These are phyloP conservation scores for Alsophila aescularia DNA, from an alignment of 2,888 invertebrate species.

Conservation along the genomic window DNA sequence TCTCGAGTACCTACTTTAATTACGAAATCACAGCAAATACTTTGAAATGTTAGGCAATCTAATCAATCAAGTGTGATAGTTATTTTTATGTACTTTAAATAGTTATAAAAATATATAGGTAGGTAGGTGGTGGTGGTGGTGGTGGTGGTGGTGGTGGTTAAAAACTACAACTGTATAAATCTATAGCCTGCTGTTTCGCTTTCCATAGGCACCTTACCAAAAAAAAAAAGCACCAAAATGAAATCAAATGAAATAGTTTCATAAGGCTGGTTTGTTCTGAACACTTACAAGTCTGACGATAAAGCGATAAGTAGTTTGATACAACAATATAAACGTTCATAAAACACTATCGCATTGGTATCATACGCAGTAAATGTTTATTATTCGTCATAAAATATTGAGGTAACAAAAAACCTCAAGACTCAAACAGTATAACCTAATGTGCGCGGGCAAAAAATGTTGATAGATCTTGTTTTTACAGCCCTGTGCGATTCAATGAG, in stretches of 20 bases:
- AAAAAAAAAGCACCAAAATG: too few species aligned
- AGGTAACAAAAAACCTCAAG: constrained; percentile 1
- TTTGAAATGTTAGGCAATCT: neutral
- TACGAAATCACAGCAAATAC: too few species aligned
- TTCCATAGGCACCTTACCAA: too few species aligned
- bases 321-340: neutral
- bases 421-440: neutral
- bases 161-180: too few species aligned
- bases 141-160: too few species aligned
- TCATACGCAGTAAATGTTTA: neutral
- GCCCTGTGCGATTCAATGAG: constrained; percentile 1
- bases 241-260: too few species aligned
- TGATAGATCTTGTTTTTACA: constrained; percentile 1
- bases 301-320: neutral
- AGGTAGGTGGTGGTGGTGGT: too few species aligned
- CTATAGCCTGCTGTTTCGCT: too few species aligned
- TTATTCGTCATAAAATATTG: constrained; percentile 2
- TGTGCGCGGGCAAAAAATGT: neutral
- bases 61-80: too few species aligned
- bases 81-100: too few species aligned
- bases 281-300: neutral
- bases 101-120: too few species aligned
- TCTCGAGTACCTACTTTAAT: neutral
- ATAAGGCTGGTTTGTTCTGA: too few species aligned
- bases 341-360: neutral